Percentiles rank a stretch among this genome's conserved stretches.
These are phyloP conservation scores for Melanotaenia maccullochi DNA, from an alignment of 2,797 vertebrate genomes.

Conservation along the genomic window DNA sequence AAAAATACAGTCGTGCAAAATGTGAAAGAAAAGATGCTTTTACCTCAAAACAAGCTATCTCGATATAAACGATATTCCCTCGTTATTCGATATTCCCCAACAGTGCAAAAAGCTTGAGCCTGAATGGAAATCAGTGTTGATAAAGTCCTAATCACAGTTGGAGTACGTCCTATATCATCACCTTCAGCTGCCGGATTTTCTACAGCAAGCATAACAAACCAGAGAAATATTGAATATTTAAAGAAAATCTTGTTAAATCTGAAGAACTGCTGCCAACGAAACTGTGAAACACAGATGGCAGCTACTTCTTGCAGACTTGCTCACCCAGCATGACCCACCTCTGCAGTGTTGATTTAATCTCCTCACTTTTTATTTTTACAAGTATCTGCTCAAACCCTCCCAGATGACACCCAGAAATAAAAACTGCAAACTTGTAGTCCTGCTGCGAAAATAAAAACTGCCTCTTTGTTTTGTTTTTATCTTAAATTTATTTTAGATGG, in stretches of 20 bases:
- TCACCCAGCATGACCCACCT: slow-evolving; percentile 1
- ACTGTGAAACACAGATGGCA: not conserved
- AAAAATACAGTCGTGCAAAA: no score
- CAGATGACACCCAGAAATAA: not conserved
- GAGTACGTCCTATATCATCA: not conserved
- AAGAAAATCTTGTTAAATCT: not conserved
- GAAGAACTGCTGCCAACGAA: not conserved
- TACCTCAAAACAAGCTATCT: no score
- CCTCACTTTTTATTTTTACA: not conserved
- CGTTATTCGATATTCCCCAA: no score
- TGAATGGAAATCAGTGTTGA: no score
- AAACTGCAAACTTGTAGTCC: not conserved
- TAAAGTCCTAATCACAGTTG: no score
- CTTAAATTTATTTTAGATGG: no score
- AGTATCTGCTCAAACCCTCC: not conserved
- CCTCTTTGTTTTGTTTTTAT: not conserved
- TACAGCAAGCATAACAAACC: not conserved
- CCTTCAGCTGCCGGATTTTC: not conserved
- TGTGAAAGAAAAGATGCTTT: no score
- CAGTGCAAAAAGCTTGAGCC: no score
- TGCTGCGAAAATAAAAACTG: not conserved
- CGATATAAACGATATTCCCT: no score
- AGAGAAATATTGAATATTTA: not conserved
- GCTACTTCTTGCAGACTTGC: not conserved
- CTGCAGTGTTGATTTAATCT: not conserved